Conservation (phyloP, 2,113 vertebrate species). For the Triplophysa dalaica region DNA sequence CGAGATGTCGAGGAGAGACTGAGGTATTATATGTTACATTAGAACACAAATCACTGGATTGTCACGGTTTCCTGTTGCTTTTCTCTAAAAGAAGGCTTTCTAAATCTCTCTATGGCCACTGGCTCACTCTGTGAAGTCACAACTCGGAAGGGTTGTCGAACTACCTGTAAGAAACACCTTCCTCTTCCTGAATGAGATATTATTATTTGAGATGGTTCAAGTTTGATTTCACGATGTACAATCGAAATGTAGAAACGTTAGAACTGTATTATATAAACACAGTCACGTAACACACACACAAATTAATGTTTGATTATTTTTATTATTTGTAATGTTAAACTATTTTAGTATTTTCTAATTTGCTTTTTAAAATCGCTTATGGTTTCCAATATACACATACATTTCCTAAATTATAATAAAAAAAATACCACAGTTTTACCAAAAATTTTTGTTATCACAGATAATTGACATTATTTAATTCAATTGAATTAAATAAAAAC, state of each 20-base stretch:
- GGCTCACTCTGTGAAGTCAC: constrained; percentile 44
- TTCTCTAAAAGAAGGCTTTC: constrained; percentile 26
- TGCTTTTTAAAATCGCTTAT: too few species aligned
- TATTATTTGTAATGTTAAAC: too few species aligned
- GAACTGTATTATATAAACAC: too few species aligned
- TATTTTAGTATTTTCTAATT: too few species aligned
- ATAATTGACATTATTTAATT: too few species aligned
- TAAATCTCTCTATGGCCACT: constrained; percentile 38
- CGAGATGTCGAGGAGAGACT: constrained; percentile 2
- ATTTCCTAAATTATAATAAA: too few species aligned
- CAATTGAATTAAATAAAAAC: too few species aligned
- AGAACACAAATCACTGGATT: constrained; percentile 26
- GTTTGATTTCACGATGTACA: constrained; percentile 1
- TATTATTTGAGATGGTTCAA: background rate
- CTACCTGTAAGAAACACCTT: constrained; percentile 22
- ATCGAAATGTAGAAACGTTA: background rate
- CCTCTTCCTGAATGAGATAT: constrained; percentile 16
- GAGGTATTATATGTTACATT: constrained; percentile 37
- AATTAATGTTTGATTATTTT: too few species aligned
- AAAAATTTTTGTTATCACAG: too few species aligned
- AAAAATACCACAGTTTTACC: too few species aligned
- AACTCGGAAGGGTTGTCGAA: constrained; percentile 30
- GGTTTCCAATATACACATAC: too few species aligned
- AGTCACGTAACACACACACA: too few species aligned
- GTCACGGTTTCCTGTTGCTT: constrained; percentile 48